These are phyloP conservation scores for Molossus alvarezi DNA, from an alignment of 2,797 vertebrate species.

Conservation along the genomic window DNA sequence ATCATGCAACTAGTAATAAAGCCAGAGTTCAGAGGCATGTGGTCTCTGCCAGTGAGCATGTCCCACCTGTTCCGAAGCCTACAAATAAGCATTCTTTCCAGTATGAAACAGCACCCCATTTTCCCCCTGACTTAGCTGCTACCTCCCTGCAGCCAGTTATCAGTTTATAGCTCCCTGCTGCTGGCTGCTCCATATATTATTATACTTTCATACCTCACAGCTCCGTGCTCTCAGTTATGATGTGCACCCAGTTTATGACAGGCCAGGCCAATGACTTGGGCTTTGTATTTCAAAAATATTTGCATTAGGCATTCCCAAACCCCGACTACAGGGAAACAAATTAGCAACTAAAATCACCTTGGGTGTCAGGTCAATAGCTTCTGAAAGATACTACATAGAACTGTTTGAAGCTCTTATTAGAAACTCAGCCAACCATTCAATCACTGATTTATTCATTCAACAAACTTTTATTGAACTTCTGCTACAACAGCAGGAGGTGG, in stretches of 20 bases:
- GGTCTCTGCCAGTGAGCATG: fast-evolving
- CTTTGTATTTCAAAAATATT: conserved; percentile 81
- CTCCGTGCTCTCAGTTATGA: conserved; percentile 27
- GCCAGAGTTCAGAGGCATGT: background rate
- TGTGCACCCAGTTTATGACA: conserved; percentile 68
- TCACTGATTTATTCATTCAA: conserved; percentile 77
- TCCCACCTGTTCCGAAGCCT: background rate
- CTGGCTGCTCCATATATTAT: conserved; percentile 10
- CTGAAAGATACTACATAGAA: conserved; percentile 65
- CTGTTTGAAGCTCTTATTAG: conserved; percentile 72
- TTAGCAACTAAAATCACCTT: conserved; percentile 75
- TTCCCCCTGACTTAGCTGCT: background rate
- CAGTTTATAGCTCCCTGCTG: background rate
- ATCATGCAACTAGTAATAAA: background rate
- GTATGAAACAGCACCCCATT: background rate
- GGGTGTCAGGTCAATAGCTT: conserved; percentile 74
- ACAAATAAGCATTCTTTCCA: background rate
- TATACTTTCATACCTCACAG: conserved; percentile 23
- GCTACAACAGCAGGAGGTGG: background rate
- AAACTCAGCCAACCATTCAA: conserved; percentile 66
- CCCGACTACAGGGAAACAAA: conserved; percentile 69
- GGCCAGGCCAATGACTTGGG: background rate
- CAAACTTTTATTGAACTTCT: conserved; percentile 70
- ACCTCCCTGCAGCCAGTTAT: conserved; percentile 42
- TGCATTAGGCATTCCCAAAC: conserved; percentile 69